Evolutionary conservation across 2,113 vertebrate genomes (phyloP).

Genomic region (Indri indri): DNA sequence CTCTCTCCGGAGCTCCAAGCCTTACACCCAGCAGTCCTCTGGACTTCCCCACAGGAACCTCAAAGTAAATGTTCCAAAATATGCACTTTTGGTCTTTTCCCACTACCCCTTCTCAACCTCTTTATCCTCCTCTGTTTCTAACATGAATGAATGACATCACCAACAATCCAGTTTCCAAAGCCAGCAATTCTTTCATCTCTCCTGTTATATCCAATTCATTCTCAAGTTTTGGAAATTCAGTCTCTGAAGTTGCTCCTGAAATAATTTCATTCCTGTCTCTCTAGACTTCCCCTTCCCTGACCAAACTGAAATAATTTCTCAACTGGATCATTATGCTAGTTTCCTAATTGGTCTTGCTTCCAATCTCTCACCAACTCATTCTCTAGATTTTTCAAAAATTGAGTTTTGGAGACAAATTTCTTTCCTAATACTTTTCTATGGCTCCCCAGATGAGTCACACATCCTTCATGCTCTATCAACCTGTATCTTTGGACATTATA

Average conservation of each 20-base stretch:
- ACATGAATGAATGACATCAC: not conserved
- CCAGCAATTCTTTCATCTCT: not conserved
- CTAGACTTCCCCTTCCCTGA: not conserved
- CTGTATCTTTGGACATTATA: not conserved
- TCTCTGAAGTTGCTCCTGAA: not conserved
- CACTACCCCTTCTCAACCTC: not conserved
- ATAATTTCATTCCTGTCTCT: not conserved
- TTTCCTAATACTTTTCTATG: not conserved
- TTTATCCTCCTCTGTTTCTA: not conserved
- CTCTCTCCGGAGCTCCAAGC: not conserved
- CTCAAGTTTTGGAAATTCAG: not conserved
- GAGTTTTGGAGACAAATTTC: not conserved
- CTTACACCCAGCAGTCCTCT: not conserved
- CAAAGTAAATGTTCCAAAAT: not conserved
- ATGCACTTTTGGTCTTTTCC: not conserved
- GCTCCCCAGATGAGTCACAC: not conserved
- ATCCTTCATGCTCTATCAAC: not conserved
- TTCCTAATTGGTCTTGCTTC: not conserved
- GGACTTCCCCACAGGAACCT: not conserved
- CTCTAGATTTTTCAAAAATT: not conserved
- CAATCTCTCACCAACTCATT: not conserved
- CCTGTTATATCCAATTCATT: not conserved
- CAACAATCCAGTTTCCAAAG: not conserved
- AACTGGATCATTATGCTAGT: not conserved
- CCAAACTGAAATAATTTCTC: not conserved